Base-by-base conservation (phyloP, 2,797 vertebrate species). In the Danio choprae region DNA sequence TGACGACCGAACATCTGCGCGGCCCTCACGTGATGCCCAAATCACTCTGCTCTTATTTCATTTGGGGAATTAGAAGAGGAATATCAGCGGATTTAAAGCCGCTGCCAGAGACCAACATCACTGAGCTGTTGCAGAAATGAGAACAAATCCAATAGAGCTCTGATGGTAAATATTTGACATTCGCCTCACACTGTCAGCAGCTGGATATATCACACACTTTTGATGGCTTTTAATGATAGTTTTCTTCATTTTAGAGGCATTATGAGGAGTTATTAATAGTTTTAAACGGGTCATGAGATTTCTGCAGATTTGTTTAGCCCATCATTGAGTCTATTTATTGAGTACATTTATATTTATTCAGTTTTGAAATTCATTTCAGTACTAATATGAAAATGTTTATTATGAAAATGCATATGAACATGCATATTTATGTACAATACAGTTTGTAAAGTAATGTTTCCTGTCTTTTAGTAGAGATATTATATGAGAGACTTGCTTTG, bases 31-130 rank as follows among this genome's bases (percentile, higher is more conserved):
- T 90, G 90, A 87, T 75, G 72, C 29, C 63, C 74, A 92, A 93
- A 93, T 90, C 90, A 92, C 88, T 87, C 90, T 88, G 87, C 88
- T 92, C 90, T 91, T 91, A 91, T 92, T 91, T 91, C 84, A 90
- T 92, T 91, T 91, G 74, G 82, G 87, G 90, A 91, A 93, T 94
- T 92, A 93, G 92, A 90, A 86, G 85, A 87, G 86, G 90, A 89
- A 89, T 91, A 90, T 92, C 83, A 88, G 83, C 72, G 90, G 90
- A 93, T 92, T 90, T 89, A 83, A 80, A 86, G 86, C 63, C 72
- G 79, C 89, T 87, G 89, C 80, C 89, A 86, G 82, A 83, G 85
- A 82, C 78, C 83, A 89, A 89, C 86, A 87, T 88, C 82, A 91
- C 88, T 90, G 89, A 90, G 90, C 89, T 86, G 85, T 88, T 89